Conservation (phyloP, 2,797 vertebrate species). For the Catharus ustulatus region DNA sequence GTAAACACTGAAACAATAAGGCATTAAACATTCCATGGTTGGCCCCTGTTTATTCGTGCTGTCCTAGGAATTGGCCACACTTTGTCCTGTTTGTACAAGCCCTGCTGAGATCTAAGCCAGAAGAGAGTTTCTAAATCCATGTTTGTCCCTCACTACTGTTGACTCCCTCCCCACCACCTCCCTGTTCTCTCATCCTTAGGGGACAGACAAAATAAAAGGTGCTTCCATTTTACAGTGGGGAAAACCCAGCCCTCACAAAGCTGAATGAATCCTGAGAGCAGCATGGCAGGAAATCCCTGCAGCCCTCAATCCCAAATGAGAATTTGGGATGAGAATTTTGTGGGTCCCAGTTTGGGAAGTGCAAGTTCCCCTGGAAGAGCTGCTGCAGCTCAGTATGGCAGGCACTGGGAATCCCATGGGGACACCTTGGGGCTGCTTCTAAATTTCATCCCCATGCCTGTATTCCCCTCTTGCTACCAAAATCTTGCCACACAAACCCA, state of each 20-base stretch:
- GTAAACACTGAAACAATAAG: neutral
- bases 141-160: neutral
- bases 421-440: neutral
- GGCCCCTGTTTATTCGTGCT: neutral
- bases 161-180: neutral
- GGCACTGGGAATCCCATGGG: neutral
- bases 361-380: neutral
- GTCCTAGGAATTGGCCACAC: neutral
- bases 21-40: neutral
- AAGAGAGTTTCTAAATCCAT: neutral
- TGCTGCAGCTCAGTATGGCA: neutral
- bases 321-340: neutral
- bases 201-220: neutral
- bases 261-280: neutral
- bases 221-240: neutral
- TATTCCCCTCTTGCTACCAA: neutral
- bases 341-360: neutral
- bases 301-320: neutral
- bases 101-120: neutral
- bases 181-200: neutral
- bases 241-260: neutral
- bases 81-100: neutral
- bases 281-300: neutral
- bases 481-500: neutral
- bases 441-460: neutral